phyloP scores from a whole-genome alignment of 2,888 invertebrate genomes.

The Stenichneumon culpator region DNA sequence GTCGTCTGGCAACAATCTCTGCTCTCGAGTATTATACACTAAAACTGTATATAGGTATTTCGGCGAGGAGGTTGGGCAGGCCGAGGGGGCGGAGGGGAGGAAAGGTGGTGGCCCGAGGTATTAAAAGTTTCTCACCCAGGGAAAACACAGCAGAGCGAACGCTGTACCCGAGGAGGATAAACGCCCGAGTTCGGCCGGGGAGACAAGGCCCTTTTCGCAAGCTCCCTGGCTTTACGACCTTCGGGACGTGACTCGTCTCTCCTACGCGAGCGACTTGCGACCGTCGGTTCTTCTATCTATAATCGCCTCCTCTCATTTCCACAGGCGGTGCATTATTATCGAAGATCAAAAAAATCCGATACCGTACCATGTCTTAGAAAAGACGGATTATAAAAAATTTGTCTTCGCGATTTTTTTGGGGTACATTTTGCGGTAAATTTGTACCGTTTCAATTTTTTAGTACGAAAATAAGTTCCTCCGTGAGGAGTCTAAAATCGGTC shows the following conservation, averaged over 20 bases:
- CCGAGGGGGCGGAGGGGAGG: background rate
- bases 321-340: constrained; percentile 52
- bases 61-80: constrained; percentile 54
- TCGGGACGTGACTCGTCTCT: constrained; percentile 66
- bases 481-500: too few species aligned
- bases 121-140: constrained; percentile 76
- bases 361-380: too few species aligned
- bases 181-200: constrained; percentile 41
- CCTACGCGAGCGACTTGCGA: constrained; percentile 55
- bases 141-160: constrained; percentile 67
- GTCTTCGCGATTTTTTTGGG: too few species aligned
- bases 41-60: constrained; percentile 11
- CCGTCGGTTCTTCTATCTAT: constrained; percentile 12
- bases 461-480: too few species aligned
- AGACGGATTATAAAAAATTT: too few species aligned
- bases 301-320: constrained; percentile 49
- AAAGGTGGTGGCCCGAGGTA: constrained; percentile 66
- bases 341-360: too few species aligned
- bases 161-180: constrained; percentile 56
- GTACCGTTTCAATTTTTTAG: too few species aligned
- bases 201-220: constrained; percentile 60
- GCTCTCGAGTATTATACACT: constrained; percentile 56
- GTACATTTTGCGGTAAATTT: too few species aligned
- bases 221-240: constrained; percentile 63
- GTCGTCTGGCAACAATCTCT: constrained; percentile 67